Evolutionary conservation across 2,113 vertebrate genomes (phyloP), one percentile per base, ranked within the genome.

Genomic region (Melanerpes aurifrons): DNA sequence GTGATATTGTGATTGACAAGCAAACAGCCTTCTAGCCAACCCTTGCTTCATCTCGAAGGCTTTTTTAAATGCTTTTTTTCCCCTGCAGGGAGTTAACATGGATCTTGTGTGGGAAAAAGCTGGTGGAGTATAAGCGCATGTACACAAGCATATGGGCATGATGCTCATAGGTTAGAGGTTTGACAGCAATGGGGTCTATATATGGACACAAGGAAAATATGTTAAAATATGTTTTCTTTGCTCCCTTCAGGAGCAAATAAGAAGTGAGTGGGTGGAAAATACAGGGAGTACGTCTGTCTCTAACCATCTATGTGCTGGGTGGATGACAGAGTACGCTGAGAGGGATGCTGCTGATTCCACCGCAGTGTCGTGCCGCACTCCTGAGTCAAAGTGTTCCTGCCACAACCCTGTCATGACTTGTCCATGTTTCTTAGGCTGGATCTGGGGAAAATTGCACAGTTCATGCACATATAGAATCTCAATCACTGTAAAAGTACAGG

Each of bases 181-280:
- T 95, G 82, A 94, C 86, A 94, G 89, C 53, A 89, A 20, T 3
- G 84, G 61, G 77, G 64, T 82, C 81, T 95, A 20, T 89, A 71
- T 76, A 70, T 40, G 50, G 43, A 92, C 63, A 94, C 72, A 87
- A 82, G 87, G 53, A 91, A 92, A 96, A 93, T 79, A 93, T 92
- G 84, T 80, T 94, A 91, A 92, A 96, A 93, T 79, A 93, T 92
- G 84, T 80, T 94, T 96, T 84, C 75, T 85, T 74, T 87, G 87
- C 86, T 95, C 68, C 84, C 57, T 91, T 76, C 47, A 82, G 84
- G 68, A 94, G 53, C 40, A 77, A 93, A 86, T 43, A 81, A 96
- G 75, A 85, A 93, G 37, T 68, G 91, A 87, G 94, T 91, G 89
- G 75, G 89, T 82, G 91, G 74, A 35, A 87, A 43, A 22, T 24